Evolutionary conservation across 1,140 invertebrate genomes (phyloP).

Genomic region (Telenomus remus): DNA sequence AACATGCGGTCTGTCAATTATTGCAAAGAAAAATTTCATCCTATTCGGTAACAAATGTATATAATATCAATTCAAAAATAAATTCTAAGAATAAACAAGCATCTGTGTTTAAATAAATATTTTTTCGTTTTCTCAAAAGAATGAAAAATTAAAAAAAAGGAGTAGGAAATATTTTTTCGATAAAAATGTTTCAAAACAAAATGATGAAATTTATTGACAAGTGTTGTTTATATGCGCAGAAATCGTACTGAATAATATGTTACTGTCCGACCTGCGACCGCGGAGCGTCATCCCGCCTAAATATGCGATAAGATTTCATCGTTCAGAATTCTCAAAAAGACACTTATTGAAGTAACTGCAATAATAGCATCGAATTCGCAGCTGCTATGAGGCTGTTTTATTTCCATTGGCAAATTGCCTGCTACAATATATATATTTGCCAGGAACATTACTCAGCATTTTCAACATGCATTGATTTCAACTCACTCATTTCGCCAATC

Average conservation of each 20-base stretch:
- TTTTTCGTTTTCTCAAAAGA: too few species aligned
- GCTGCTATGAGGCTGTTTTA: slow-evolving; percentile 5
- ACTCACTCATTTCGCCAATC: background rate
- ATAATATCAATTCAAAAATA: slow-evolving; percentile 6
- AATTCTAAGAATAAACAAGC: too few species aligned
- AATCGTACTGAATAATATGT: background rate
- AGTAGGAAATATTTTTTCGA: slow-evolving; percentile 4
- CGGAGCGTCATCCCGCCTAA: slow-evolving; percentile 8
- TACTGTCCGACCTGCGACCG: slow-evolving; percentile 22
- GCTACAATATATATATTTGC: background rate
- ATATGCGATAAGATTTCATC: slow-evolving; percentile 32
- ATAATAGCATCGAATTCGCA: slow-evolving; percentile 13
- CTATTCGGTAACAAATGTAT: background rate
- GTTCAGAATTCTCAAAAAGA: slow-evolving; percentile 11
- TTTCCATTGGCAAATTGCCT: slow-evolving; percentile 17
- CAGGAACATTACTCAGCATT: background rate
- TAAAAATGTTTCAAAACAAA: too few species aligned
- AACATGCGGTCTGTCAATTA: slow-evolving; percentile 34
- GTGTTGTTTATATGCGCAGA: too few species aligned
- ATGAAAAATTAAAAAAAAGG: slow-evolving; percentile 1
- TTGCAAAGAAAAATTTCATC: slow-evolving; percentile 37
- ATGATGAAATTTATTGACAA: background rate
- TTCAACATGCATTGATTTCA: background rate
- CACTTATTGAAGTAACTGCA: slow-evolving; percentile 11
- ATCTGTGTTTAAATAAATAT: too few species aligned